A percentile compares a stretch with the other conserved stretches of the same genome.
Evolutionary conservation across 2,888 invertebrate species (phyloP).

Genomic region (Phania funesta): DNA sequence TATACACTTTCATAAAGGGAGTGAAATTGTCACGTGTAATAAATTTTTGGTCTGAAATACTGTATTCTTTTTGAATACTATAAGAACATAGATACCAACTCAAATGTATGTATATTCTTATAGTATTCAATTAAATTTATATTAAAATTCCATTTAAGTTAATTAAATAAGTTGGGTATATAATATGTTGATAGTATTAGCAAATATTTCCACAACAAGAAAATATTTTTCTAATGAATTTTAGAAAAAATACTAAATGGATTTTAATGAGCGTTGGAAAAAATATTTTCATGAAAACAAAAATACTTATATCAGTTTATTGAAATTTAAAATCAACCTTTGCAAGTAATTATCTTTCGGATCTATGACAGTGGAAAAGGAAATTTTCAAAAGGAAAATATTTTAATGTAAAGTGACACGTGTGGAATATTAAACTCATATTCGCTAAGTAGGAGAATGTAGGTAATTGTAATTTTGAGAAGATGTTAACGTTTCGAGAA

Average conservation of each 20-base stretch:
- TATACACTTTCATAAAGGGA: neutral
- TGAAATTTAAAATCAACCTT: too few species aligned
- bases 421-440: too few species aligned
- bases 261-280: neutral
- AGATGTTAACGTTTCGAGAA: too few species aligned
- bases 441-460: too few species aligned
- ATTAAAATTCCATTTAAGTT: constrained; percentile 8
- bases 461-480: too few species aligned
- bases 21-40: neutral
- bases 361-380: too few species aligned
- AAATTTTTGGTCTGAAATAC: neutral
- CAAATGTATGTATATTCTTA: too few species aligned
- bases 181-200: neutral
- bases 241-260: neutral
- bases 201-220: neutral
- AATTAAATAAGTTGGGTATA: neutral
- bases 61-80: neutral
- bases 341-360: too few species aligned
- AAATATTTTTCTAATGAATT: neutral
- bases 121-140: neutral
- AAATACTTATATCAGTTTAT: too few species aligned
- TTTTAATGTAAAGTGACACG: too few species aligned
- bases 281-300: too few species aligned
- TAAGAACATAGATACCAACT: neutral
- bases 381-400: too few species aligned